These are phyloP conservation scores for Araneus ventricosus DNA, from an alignment of 1,140 invertebrate genomes.

Conservation along the genomic window DNA sequence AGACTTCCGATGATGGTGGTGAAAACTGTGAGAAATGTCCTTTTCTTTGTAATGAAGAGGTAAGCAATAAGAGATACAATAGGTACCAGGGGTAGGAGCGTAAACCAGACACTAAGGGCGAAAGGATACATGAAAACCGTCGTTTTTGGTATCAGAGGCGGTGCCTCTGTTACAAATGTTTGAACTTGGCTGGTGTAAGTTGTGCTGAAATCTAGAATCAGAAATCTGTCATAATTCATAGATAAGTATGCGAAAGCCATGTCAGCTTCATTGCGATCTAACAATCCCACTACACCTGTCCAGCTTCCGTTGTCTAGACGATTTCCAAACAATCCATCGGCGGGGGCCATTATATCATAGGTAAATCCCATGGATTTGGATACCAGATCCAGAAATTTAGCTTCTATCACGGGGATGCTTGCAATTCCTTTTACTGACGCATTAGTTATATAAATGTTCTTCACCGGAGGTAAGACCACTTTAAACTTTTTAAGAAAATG, in stretches of 20 bases:
- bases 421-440: neutral
- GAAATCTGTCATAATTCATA: constrained; percentile 6
- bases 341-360: neutral
- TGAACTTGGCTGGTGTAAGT: neutral
- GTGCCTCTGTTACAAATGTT: constrained; percentile 1
- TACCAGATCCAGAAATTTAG: neutral
- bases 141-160: neutral
- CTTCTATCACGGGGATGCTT: neutral
- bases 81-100: neutral
- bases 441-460: neutral
- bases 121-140: constrained; percentile 20
- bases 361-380: neutral
- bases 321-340: constrained; percentile 31
- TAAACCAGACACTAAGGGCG: neutral
- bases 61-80: neutral
- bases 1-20: neutral
- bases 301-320: neutral
- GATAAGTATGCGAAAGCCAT: constrained; percentile 31
- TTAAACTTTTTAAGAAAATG: neutral
- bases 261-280: constrained; percentile 21
- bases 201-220: neutral
- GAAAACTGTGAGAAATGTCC: neutral
- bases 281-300: constrained; percentile 39
- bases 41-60: neutral
- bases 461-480: neutral